Base-by-base conservation (phyloP, 2,113 vertebrate species). In the Elephas maximus region DNA sequence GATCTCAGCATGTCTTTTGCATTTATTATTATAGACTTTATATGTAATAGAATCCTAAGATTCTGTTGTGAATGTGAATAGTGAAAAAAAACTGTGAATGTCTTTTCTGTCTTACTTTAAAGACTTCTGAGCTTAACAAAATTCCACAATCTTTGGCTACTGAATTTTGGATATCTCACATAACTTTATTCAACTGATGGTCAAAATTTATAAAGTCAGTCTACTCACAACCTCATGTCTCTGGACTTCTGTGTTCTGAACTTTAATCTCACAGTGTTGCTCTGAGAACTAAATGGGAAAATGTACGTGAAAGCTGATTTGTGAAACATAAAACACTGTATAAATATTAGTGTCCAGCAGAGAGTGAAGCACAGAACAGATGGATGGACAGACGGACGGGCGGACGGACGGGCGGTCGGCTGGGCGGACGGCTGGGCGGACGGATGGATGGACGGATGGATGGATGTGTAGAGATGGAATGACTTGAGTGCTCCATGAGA, bases 231-330 rank as follows among this genome's bases (percentile, higher is more conserved):
- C 28, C n/a, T 88, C 73, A 9, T 23, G 2, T 78, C 30, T 74
- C 79, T 81, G 73, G 37, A 11, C 15, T 33, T 86, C 51, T 74
- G 14, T 77, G 21, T 51, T 24, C 15, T 67, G 53, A 63, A 17
- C 8, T 18, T 30, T 53, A 60, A 41, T 62, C 28, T 57, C 45
- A 57, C 17, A 30, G 67, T 74, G 37, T 85, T 78, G 6, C 24
- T 94, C 28, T 93, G 53, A 71, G 26, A 82, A 85, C 18, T 77
- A 74, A 82, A 85, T 80, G 57, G 89, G n/a, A 88, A 95, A 82
- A 93, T 24, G 14, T 8, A 30, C 73, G 44, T 5, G n/a, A 57
- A 91, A 73, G 15, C 77, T 80, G 80, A 21, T 63, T 23, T 60
- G 28, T 71, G 83, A 93, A 41, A 26, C 63, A 41, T 57, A 28